phyloP scores from a whole-genome alignment of 2,113 vertebrate species.

The Rhinolophus ferrumequinum region DNA sequence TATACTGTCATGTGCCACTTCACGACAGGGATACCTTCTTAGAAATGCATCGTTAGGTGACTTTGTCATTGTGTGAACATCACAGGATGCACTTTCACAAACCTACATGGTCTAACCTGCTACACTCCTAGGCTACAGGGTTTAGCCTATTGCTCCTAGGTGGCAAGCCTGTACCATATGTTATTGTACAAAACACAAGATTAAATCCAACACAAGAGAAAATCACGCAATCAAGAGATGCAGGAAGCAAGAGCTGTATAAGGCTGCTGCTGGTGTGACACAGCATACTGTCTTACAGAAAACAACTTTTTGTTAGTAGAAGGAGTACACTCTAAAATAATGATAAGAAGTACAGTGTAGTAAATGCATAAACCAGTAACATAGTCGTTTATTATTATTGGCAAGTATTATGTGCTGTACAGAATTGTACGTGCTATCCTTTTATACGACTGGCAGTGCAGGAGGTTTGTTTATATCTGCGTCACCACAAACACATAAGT shows the following conservation, averaged over 20 bases:
- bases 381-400: not conserved
- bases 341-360: not conserved
- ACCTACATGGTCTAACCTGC: not conserved
- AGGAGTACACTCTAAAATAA: not conserved
- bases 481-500: not conserved
- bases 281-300: not conserved
- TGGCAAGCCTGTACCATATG: not conserved
- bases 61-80: not conserved
- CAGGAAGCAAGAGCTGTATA: not conserved
- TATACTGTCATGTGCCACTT: not conserved
- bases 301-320: not conserved
- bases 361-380: not conserved
- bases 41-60: not conserved
- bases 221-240: not conserved
- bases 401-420: not conserved
- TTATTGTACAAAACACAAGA: not conserved
- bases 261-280: not conserved
- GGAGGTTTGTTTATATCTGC: not conserved
- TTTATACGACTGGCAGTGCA: not conserved
- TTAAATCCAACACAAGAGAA: not conserved
- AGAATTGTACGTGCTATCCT: not conserved
- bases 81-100: not conserved
- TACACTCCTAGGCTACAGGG: not conserved
- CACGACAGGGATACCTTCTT: not conserved
- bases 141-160: not conserved